Evolutionary conservation across 2,888 invertebrate species (phyloP).

Genomic region (Meganola albula): DNA sequence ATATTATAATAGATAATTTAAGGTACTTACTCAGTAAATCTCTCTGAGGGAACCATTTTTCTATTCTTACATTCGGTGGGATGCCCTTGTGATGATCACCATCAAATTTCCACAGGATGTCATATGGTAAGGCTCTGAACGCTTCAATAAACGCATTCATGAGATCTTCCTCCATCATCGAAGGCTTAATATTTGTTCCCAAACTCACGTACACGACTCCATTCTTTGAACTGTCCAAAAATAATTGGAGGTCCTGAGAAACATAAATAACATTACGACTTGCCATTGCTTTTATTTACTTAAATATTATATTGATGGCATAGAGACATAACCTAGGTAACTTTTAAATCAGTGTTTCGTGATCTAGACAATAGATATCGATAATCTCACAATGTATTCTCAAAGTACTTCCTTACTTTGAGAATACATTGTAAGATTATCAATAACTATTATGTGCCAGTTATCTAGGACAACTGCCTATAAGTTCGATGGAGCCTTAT

Average conservation of each 20-base stretch:
- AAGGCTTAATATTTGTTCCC: slow-evolving; percentile 29
- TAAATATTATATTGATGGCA: too few species aligned
- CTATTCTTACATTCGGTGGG: slow-evolving; percentile 28
- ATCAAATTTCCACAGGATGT: slow-evolving; percentile 35
- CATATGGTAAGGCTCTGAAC: slow-evolving; percentile 27
- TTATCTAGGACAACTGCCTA: too few species aligned
- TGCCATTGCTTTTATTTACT: too few species aligned
- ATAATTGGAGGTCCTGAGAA: slow-evolving; percentile 32
- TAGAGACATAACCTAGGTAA: too few species aligned
- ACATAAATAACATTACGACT: too few species aligned
- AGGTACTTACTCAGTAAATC: slow-evolving; percentile 26
- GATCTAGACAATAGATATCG: too few species aligned
- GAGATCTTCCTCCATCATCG: slow-evolving; percentile 25
- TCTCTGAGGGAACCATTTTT: slow-evolving; percentile 36
- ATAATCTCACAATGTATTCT: too few species aligned
- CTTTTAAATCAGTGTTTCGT: too few species aligned
- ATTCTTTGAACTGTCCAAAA: slow-evolving; percentile 25
- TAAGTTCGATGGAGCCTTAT: too few species aligned
- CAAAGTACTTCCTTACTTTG: too few species aligned
- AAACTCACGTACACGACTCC: slow-evolving; percentile 37
- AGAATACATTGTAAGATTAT: too few species aligned
- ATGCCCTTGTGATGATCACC: slow-evolving; percentile 19
- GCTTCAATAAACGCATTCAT: slow-evolving; percentile 26
- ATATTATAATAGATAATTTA: background rate
- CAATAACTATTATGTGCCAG: too few species aligned